Conservation (phyloP, 2,113 vertebrate genomes). For the Pygoscelis antarcticus region DNA sequence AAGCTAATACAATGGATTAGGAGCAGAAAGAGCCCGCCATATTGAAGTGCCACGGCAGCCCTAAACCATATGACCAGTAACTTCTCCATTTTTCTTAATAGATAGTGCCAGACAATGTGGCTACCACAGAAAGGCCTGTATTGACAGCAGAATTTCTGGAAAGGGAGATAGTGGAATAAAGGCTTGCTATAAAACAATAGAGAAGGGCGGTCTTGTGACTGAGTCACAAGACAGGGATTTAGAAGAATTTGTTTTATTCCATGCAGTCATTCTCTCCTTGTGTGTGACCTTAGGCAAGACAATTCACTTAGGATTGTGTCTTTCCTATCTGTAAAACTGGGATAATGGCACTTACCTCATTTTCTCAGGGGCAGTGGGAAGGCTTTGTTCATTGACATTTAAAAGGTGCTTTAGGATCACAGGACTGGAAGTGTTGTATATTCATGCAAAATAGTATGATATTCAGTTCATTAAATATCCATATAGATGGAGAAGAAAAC, state of each 20-base stretch:
- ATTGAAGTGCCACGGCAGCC: constrained; percentile 23
- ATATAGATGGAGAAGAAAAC: neutral
- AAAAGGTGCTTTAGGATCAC: neutral
- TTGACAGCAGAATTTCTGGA: constrained; percentile 34
- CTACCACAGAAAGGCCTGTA: neutral
- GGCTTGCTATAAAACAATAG: constrained; percentile 36
- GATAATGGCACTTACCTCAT: neutral
- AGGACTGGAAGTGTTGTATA: neutral
- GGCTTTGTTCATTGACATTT: neutral
- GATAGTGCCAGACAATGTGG: neutral
- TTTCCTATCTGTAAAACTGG: neutral
- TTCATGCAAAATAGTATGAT: neutral
- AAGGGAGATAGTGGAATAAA: constrained; percentile 15
- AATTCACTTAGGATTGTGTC: neutral
- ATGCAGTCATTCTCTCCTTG: neutral
- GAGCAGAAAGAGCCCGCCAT: constrained; percentile 49
- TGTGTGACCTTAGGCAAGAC: neutral
- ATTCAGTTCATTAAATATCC: neutral
- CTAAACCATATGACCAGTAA: neutral
- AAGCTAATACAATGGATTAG: constrained; percentile 76
- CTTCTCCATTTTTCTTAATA: neutral
- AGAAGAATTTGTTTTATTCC: constrained; percentile 6
- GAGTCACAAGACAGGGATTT: constrained; percentile 24
- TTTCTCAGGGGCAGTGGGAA: neutral
- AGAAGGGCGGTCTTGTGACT: constrained; percentile 1